Evolutionary conservation across 2,797 vertebrate species (phyloP), one percentile per base, ranked within the genome.

Genomic region (Ispidina picta): DNA sequence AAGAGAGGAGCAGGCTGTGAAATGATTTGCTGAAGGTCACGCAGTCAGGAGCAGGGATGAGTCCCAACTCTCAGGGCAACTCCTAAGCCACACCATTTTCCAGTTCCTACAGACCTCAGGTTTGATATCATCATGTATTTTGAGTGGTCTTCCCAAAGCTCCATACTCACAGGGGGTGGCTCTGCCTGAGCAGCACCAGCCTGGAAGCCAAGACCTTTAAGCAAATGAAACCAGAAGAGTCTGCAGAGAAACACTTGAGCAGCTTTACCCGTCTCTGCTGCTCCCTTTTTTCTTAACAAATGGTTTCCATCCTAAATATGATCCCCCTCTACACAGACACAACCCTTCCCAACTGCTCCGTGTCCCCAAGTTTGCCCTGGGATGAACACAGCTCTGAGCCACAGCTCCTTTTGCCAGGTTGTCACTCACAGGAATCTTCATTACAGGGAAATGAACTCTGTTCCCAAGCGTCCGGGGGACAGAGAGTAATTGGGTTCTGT

Each of bases 391-490:
- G 56, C 60, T 33, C 58, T 2, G 14, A 49, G 78, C 74, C 4
- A 46, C 0, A 0, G 90, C 89, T 97, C 91, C 15, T 92, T 94
- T 60, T 86, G 69, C 89, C 86, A 74, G 64, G 48, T 94, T 96
- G 97, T 93, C 97, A 96, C 89, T 97, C 96, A 93, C 83, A 23
- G 25, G 66, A 52, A 73, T 93, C 90, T 82, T 97, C 96, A 96
- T 97, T 97, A 97, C 15, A 33, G 83, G 86, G 86, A 97, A 97
- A 98, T 94, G 95, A 97, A 96, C 96, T 96, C 94, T 48, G 65
- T 86, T 96, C 96, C 94, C 26, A 10, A 92, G 93, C 3, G 4
- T 95, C 82, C 1, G 0, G 83, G 58, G 89, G 89, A 96, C 88
- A 86, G 63, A 88, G 88, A 94, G 66, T 97, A 96, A 97, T 91